Evolutionary conservation across 2,888 invertebrate genomes (phyloP), one percentile per base, ranked within the genome.

Genomic region (Polydrusus pterygomalis): DNA sequence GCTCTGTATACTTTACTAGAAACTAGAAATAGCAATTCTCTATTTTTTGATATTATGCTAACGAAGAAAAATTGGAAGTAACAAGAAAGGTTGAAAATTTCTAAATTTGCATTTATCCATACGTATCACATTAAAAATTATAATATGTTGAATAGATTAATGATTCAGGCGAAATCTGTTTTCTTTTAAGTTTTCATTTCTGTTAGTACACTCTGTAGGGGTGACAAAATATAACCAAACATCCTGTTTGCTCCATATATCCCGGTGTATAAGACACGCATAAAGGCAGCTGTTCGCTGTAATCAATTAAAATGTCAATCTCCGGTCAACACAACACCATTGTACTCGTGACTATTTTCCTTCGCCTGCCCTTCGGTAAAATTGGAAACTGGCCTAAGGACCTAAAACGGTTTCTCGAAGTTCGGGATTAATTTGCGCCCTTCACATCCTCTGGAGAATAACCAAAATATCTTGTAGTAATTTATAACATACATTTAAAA

Each of bases 271-370:
- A 2, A 51, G 10, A 18, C 49, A 20, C 20, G 20, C 51, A 51
- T 51, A 51, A 2, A 0, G 62, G 18, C 62, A 62, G 62, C 62
- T 62, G 76, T 74, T 25, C 73, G 75, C 78, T 74, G 81, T 83
- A 81, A 83, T 81, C 83, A 83, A 83, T 82, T 81, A 82, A 83
- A 82, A 82, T 80, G 81, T 80, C 82, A 81, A 83, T 83, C 82
- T 83, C 82, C 83, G 83, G 82, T 79, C 76, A 69, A 78, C 79
- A 77, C 75, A 79, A 79, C 77, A 77, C 68, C 70, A 70, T 74
- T 73, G 74, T 75, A 34, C 34, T 34, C 34, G 34, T 34, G 75
- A 73, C 77, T 69, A 76, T 75, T 70, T 75, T 58, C 51, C 77
- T 67, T 73, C 64, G 75, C 47, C 47, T 47, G 64, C 13, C 45